phyloP scores from a whole-genome alignment of 1,140 invertebrate species.

The Neodiprion fabricii region DNA sequence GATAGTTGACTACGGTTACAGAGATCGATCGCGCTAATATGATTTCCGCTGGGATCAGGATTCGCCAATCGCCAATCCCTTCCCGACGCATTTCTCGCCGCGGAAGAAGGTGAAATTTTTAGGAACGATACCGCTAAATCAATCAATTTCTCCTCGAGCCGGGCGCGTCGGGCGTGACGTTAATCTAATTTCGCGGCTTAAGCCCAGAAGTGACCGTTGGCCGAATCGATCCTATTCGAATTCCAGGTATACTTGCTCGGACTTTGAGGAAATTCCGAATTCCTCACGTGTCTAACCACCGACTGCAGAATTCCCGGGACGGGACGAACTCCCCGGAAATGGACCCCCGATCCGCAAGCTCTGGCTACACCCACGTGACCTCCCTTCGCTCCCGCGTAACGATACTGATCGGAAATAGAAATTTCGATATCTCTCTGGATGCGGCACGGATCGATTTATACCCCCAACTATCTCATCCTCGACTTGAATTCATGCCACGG shows the following conservation, averaged over 20 bases:
- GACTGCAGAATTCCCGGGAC: not conserved
- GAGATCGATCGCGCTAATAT: not conserved
- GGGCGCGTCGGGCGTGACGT: not conserved
- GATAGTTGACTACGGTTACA: not conserved
- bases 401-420: conserved; percentile 5
- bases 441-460: not conserved
- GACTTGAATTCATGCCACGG: no score
- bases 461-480: no score
- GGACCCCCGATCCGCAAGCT: not conserved
- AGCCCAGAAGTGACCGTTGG: not conserved
- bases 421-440: not conserved
- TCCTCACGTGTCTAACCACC: not conserved
- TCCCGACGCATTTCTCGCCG: no score
- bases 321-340: not conserved
- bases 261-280: not conserved
- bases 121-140: no score
- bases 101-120: no score
- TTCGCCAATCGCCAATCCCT: not conserved
- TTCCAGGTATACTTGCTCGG: not conserved
- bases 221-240: not conserved
- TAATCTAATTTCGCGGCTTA: not conserved
- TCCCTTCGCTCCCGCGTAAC: not conserved
- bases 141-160: no score
- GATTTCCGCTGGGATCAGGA: not conserved
- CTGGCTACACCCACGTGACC: not conserved